Base-by-base conservation (phyloP, 2,113 vertebrate species). In the Morone chrysops region DNA sequence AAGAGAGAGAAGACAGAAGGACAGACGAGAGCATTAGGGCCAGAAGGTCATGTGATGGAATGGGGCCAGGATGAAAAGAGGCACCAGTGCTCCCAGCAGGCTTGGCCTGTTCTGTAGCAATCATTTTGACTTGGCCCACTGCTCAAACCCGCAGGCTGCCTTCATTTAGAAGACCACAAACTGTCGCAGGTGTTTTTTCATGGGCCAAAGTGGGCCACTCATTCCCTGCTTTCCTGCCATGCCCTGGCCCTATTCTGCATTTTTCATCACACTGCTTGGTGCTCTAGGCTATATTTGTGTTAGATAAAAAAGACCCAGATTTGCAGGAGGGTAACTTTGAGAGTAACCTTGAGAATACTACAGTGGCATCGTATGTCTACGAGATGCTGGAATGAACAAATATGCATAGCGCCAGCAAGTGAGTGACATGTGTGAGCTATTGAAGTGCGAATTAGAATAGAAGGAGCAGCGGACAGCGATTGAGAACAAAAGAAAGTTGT, bases 131-230 rank as follows among this genome's bases (percentile, higher is more conserved):
- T 70, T 57, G 85, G 82, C 74, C 75, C 78, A 43, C 51, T 60
- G 71, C 85, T 84, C 83, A 75, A 48, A 81, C 70, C 88, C 62
- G 8, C 80, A 88, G 89, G 88, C 90, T 65, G 45, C 75, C 71
- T 78, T 85, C 76, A 56, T 92, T 92, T 87, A 87, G 74, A 40
- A 14, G 81, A 83, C 76, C 86, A 82, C 84, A 86, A 82, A 89
- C 84, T 88, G 83, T 90, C 80, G 18, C 89, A 93, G 89, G 91
- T 92, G 86, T 81, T 85, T 83, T 81, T 84, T 90, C 74, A 84
- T 25, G 10, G 80, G 78, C 85, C 84, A 91, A 91, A 92, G 68
- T 84, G 71, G 73, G 81, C 56, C 86, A 85, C 65, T 84, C 65
- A 67, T 79, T 87, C 56, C 47, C 65, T 22, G 62, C 76, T 61